Conservation (phyloP, 2,797 vertebrate genomes). For the Hippopotamyrus pictus region DNA sequence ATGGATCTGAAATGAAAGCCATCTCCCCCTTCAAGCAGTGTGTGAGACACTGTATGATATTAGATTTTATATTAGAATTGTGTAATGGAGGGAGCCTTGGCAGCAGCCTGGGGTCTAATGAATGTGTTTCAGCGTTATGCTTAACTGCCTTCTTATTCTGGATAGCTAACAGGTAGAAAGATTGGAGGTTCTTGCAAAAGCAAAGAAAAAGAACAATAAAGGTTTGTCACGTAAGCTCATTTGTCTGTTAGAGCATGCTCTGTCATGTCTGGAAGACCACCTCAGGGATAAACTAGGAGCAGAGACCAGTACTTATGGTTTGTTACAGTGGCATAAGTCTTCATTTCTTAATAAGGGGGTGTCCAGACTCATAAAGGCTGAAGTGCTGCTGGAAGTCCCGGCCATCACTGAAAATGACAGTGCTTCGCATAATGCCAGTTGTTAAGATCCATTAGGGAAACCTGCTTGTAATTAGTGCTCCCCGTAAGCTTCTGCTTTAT, state of each 20-base stretch:
- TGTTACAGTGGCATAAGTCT: not conserved
- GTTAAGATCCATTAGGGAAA: not conserved
- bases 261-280: conserved; percentile 1
- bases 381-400: not conserved
- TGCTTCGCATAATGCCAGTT: not conserved
- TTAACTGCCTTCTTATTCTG: not conserved
- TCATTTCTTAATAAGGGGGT: not conserved
- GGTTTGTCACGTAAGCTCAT: not conserved
- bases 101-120: not conserved
- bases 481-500: not conserved
- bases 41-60: not conserved
- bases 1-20: not conserved
- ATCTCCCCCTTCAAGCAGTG: not conserved
- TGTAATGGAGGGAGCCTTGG: not conserved
- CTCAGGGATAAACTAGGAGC: not conserved
- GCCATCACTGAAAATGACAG: not conserved
- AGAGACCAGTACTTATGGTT: not conserved
- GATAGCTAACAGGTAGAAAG: not conserved
- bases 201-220: not conserved
- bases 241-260: not conserved
- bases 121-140: not conserved
- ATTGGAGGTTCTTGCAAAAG: not conserved
- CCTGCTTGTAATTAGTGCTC: not conserved
- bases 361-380: not conserved
- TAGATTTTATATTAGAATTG: not conserved